Evolutionary conservation across 2,888 invertebrate species (phyloP).

Genomic region (Thymelicus lineola): DNA sequence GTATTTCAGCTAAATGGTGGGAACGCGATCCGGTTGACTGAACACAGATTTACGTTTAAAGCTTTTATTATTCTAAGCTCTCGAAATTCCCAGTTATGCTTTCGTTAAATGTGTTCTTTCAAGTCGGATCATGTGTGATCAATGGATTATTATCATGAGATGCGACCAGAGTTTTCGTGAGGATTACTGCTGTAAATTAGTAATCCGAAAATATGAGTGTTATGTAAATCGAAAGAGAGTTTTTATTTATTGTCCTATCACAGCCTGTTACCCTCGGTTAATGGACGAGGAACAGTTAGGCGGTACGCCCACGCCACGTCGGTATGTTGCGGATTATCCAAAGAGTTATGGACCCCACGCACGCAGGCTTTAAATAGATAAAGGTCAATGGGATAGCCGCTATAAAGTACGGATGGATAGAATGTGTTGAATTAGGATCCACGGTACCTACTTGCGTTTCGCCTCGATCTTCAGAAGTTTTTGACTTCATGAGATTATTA

Average conservation of each 20-base stretch:
- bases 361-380: constrained; percentile 48
- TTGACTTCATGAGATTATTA: background rate
- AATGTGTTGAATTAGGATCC: constrained; percentile 13
- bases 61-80: background rate
- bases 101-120: constrained; percentile 30
- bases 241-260: constrained; percentile 38
- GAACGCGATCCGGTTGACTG: constrained; percentile 34
- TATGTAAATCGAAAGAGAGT: constrained; percentile 32
- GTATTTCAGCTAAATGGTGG: constrained; percentile 39
- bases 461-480: background rate
- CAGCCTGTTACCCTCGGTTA: constrained; percentile 34
- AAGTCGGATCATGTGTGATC: constrained; percentile 26
- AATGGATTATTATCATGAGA: constrained; percentile 35
- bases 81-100: constrained; percentile 21
- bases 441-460: background rate
- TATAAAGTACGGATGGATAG: constrained; percentile 23
- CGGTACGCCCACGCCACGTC: constrained; percentile 55
- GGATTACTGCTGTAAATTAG: constrained; percentile 30
- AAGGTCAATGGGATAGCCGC: constrained; percentile 46
- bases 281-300: constrained; percentile 45
- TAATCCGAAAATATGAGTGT: constrained; percentile 24
- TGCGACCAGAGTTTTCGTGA: constrained; percentile 19
- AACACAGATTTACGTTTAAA: constrained; percentile 20
- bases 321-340: constrained; percentile 52
- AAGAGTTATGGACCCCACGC: constrained; percentile 58